These are phyloP conservation scores for Ctenochaetus hawaiiensis DNA, from an alignment of 2,797 vertebrate species.

Conservation along the genomic window DNA sequence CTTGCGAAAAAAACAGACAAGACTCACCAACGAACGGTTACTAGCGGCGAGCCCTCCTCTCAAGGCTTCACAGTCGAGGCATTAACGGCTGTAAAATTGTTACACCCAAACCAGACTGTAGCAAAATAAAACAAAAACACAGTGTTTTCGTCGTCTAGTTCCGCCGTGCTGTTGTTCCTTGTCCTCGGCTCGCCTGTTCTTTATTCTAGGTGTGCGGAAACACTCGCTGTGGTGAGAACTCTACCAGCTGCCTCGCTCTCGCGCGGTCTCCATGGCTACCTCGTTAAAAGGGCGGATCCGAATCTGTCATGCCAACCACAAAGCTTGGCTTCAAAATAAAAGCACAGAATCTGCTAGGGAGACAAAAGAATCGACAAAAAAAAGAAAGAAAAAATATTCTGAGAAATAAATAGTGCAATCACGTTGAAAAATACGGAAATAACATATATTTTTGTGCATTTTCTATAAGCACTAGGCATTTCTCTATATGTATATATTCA, in stretches of 20 bases:
- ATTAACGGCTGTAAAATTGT: constrained; percentile 58
- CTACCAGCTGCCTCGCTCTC: constrained; percentile 81
- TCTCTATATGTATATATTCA: not conserved
- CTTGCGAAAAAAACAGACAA: constrained; percentile 53
- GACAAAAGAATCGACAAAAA: constrained; percentile 55
- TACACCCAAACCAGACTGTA: constrained; percentile 36
- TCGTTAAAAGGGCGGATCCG: constrained; percentile 67
- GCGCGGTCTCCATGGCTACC: constrained; percentile 85
- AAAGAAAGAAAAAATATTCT: not conserved
- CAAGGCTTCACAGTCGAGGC: constrained; percentile 74
- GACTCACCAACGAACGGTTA: constrained; percentile 83
- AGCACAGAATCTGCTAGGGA: constrained; percentile 15
- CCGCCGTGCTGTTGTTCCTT: constrained; percentile 34
- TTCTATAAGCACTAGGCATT: too few relatives aligned
- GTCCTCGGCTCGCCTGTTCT: constrained; percentile 63
- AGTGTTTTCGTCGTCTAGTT: constrained; percentile 36
- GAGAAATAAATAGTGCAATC: not conserved
- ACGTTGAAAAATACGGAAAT: too few relatives aligned
- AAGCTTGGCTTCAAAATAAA: constrained; percentile 66
- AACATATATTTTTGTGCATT: too few relatives aligned
- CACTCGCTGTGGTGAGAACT: constrained; percentile 71
- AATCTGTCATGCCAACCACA: constrained; percentile 40
- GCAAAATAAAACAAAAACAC: constrained; percentile 1
- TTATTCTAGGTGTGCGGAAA: constrained; percentile 78
- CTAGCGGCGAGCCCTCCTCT: constrained; percentile 76